phyloP scores from a whole-genome alignment of 2,888 invertebrate genomes.

The Acrobasis suavella region DNA sequence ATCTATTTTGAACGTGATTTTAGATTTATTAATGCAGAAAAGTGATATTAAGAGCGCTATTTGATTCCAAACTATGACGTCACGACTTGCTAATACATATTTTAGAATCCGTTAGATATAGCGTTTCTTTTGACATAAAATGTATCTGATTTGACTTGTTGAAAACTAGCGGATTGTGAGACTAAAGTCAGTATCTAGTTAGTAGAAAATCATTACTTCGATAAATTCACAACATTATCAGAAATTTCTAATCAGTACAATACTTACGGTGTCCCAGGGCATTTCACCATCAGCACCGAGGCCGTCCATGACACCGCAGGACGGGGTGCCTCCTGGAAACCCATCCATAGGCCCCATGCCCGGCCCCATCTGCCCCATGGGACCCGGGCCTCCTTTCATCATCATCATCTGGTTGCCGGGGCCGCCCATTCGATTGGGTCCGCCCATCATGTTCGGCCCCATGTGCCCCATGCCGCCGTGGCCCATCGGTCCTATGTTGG shows the following conservation, averaged over 20 bases:
- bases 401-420: constrained; percentile 78
- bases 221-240: too few relatives aligned
- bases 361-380: constrained; percentile 75
- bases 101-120: too few relatives aligned
- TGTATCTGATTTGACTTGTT: too few relatives aligned
- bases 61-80: too few relatives aligned
- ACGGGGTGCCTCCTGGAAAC: constrained; percentile 82
- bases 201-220: too few relatives aligned
- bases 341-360: constrained; percentile 79
- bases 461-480: constrained; percentile 74
- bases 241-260: not conserved
- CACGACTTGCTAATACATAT: too few relatives aligned
- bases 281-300: constrained; percentile 83
- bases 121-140: too few relatives aligned
- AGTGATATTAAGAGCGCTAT: too few relatives aligned
- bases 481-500: constrained; percentile 74
- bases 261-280: constrained; percentile 82
- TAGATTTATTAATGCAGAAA: too few relatives aligned
- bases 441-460: constrained; percentile 78
- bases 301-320: constrained; percentile 83
- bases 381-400: constrained; percentile 75
- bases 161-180: too few relatives aligned
- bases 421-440: constrained; percentile 69
- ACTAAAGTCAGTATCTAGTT: too few relatives aligned
- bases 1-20: too few relatives aligned